A percentile compares a stretch with the other conserved stretches of the same genome.
phyloP scores from a whole-genome alignment of 2,888 invertebrate genomes.

The Drosophila anomalata region DNA sequence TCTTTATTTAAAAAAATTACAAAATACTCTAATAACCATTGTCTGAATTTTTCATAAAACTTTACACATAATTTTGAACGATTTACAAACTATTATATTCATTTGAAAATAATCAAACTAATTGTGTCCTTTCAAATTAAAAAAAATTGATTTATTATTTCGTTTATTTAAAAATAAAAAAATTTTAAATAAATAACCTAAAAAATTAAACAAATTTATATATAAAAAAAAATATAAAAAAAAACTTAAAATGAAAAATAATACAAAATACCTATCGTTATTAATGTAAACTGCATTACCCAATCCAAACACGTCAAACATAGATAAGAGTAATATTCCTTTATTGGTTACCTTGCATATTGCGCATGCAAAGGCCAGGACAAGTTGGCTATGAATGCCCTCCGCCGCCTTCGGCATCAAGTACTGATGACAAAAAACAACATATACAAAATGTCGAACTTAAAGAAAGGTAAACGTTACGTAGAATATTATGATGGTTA shows the following conservation, averaged over 20 bases:
- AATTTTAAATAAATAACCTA: conserved; percentile 29
- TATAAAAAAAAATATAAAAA: conserved; percentile 44
- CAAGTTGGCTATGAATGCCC: conserved; percentile 85
- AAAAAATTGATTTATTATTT: not conserved
- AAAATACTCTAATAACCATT: not conserved
- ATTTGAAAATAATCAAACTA: not conserved
- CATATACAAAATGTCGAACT: conserved; percentile 92
- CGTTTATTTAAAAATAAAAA: conserved; percentile 11
- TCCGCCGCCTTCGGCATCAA: conserved; percentile 86
- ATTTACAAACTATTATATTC: not conserved
- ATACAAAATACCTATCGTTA: conserved; percentile 66
- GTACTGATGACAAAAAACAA: conserved; percentile 86
- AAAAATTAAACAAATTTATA: conserved; percentile 30
- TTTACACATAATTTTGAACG: not conserved
- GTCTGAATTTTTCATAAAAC: not conserved
- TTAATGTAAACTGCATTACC: conserved; percentile 75
- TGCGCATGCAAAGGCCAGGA: conserved; percentile 94
- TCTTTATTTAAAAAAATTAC: conserved; percentile 6
- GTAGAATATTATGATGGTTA: not conserved
- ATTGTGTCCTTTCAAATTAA: not conserved
- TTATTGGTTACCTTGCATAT: conserved; percentile 98
- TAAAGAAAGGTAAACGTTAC: conserved; percentile 87
- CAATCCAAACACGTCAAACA: conserved; percentile 73
- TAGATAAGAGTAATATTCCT: conserved; percentile 96
- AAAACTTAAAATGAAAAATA: conserved; percentile 37